Evolutionary conservation across 1,140 invertebrate genomes (phyloP).

Genomic region (Lucilia cuprina): DNA sequence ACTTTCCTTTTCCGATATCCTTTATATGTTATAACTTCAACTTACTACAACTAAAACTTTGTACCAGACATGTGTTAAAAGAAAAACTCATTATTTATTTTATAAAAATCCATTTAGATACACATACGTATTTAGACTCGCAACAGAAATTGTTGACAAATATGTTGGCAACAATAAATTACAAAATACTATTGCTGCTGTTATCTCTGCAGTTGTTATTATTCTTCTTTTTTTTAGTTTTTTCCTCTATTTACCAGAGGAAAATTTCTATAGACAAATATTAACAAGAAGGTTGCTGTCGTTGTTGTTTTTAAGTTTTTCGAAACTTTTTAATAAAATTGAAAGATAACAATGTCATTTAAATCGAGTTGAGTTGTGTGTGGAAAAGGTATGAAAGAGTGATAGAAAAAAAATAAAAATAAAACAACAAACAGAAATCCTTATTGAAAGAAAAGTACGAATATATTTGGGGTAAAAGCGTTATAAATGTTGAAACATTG

Average conservation of each 20-base stretch:
- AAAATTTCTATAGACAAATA: not conserved
- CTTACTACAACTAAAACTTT: no score
- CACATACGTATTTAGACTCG: not conserved
- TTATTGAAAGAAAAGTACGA: not conserved
- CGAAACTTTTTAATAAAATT: slow-evolving; percentile 8
- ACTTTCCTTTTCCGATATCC: no score
- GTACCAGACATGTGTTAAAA: no score
- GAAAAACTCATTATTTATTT: no score
- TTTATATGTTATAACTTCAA: no score
- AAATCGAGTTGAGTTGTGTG: not conserved
- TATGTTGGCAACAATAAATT: not conserved
- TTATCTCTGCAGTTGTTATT: not conserved
- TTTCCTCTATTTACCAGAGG: not conserved
- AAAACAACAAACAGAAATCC: not conserved
- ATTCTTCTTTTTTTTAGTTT: not conserved
- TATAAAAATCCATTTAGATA: not conserved
- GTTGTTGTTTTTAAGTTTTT: not conserved
- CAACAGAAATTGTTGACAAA: not conserved
- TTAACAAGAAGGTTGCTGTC: not conserved
- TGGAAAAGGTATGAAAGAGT: not conserved
- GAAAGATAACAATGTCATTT: not conserved
- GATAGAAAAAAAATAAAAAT: no score
- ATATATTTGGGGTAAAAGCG: not conserved
- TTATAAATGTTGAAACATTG: no score
- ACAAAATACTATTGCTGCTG: not conserved